These are phyloP conservation scores for Zaprionus lineosus DNA, from an alignment of 2,888 invertebrate species.

Conservation along the genomic window DNA sequence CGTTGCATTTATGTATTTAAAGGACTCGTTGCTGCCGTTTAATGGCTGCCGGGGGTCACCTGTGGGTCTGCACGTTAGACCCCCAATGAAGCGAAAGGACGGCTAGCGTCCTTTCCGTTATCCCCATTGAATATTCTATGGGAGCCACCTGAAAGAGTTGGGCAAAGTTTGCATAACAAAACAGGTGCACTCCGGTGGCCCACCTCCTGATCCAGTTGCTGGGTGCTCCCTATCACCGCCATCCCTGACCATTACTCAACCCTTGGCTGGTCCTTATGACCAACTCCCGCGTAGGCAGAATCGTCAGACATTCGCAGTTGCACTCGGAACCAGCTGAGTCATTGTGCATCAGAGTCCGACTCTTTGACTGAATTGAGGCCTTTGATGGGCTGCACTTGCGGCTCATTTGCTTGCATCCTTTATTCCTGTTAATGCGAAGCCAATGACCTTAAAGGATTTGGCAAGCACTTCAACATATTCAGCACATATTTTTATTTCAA, in stretches of 20 bases:
- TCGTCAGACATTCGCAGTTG: slow-evolving; percentile 1
- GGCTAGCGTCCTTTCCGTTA: slow-evolving; percentile 40
- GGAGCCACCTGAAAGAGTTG: slow-evolving; percentile 51
- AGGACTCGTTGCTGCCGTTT: slow-evolving; percentile 41
- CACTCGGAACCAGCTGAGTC: slow-evolving; percentile 45
- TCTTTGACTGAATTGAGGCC: not conserved
- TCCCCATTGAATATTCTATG: slow-evolving; percentile 52
- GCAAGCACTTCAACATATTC: slow-evolving; percentile 12
- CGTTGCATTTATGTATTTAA: slow-evolving; percentile 52
- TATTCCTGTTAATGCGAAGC: slow-evolving; percentile 19
- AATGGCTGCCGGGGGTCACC: slow-evolving; percentile 43
- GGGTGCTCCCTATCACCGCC: too few species aligned
- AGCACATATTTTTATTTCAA: slow-evolving; percentile 20
- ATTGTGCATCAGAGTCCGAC: slow-evolving; percentile 13
- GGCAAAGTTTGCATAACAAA: slow-evolving; percentile 67
- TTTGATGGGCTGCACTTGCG: slow-evolving; percentile 1
- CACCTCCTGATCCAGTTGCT: not conserved
- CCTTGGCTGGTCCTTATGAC: too few species aligned
- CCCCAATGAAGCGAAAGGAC: slow-evolving; percentile 46
- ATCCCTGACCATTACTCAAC: too few species aligned
- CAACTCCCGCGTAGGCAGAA: slow-evolving; percentile 12
- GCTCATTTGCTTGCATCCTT: slow-evolving; percentile 12
- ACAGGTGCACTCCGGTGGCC: slow-evolving; percentile 57
- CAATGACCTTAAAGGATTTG: slow-evolving; percentile 15
- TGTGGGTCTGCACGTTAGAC: slow-evolving; percentile 52